Evolutionary conservation across 2,888 invertebrate genomes (phyloP), one percentile per base, ranked within the genome.

Genomic region (Trachelus iudaicus): DNA sequence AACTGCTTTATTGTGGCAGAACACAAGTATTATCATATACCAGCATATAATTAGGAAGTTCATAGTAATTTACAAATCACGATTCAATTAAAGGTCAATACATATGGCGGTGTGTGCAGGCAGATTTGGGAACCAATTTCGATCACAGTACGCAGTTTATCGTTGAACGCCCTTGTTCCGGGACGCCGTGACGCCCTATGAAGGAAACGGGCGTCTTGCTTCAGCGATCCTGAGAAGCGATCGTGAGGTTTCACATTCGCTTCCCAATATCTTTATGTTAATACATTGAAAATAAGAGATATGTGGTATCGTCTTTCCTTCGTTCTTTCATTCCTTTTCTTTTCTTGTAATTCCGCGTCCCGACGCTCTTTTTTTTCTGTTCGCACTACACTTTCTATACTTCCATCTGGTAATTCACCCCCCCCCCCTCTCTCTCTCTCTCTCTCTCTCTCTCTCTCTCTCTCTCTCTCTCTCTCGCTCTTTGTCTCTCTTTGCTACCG

Each of bases 1-100:
- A 91, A 90, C 90, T 91, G 90, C 90, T 91, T 90, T 90, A 90
- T 91, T 91, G 90, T 90, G 90, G 90, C 90, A 90, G 90, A 90
- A 90, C 90, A 90, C 90, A 91, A 89, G 90, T 90, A 89, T 89
- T 87, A 88, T 89, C 84, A 89, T 87, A 87, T 87, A 90, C 87
- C 89, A 90, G 90, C 90, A 89, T 90, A 90, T 90, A 89, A 90
- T 90, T 87, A 88, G 88, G 88, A 89, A 90, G 86, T 90, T 85
- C 87, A 89, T 89, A 87, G 87, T 90, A 89, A 88, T 90, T 90
- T 87, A 88, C 88, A 89, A 90, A 89, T 90, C 87, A 89, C 88
- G 85, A 89, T 90, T 87, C 87, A 87, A 87, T 89, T 85, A 85
- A 84, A 87, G 83, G 83, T 88, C 86, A 85, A 85, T 89, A 88